phyloP scores from a whole-genome alignment of 2,888 invertebrate species.

The Arctia plantaginis region DNA sequence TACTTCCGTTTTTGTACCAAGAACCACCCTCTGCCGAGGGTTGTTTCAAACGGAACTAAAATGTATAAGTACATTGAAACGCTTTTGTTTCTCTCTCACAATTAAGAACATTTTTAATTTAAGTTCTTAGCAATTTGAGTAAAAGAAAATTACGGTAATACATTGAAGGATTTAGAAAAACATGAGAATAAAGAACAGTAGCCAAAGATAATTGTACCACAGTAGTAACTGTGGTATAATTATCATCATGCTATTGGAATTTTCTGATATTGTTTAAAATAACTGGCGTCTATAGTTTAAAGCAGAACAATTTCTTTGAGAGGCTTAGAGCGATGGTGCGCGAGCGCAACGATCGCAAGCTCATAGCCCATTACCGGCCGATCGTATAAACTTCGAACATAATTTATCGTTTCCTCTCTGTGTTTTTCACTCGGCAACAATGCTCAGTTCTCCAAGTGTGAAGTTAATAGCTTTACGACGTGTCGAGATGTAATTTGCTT shows the following conservation, averaged over 20 bases:
- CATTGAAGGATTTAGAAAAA: background rate
- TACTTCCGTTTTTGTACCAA: conserved; percentile 83
- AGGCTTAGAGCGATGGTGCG: conserved; percentile 59
- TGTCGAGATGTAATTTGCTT: conserved; percentile 76
- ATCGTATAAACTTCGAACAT: conserved; percentile 84
- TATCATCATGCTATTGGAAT: conserved; percentile 17
- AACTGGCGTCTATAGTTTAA: conserved; percentile 28
- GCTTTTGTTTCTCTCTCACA: background rate
- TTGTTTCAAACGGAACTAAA: conserved; percentile 82
- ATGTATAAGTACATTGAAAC: conserved; percentile 69
- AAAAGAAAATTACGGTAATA: background rate
- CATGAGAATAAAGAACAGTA: background rate
- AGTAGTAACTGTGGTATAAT: background rate
- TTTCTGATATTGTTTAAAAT: conserved; percentile 28
- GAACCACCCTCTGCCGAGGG: conserved; percentile 75
- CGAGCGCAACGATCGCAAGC: conserved; percentile 61
- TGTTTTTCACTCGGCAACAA: conserved; percentile 83
- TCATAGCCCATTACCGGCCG: conserved; percentile 76
- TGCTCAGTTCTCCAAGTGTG: conserved; percentile 70
- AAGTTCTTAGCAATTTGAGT: background rate
- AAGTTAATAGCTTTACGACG: conserved; percentile 80
- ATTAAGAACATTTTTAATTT: background rate
- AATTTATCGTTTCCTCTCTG: conserved; percentile 84
- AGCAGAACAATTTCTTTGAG: conserved; percentile 39
- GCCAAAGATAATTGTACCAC: no score